Conservation (phyloP, 2,797 vertebrate species). For the Euphonia xanthogaster region DNA sequence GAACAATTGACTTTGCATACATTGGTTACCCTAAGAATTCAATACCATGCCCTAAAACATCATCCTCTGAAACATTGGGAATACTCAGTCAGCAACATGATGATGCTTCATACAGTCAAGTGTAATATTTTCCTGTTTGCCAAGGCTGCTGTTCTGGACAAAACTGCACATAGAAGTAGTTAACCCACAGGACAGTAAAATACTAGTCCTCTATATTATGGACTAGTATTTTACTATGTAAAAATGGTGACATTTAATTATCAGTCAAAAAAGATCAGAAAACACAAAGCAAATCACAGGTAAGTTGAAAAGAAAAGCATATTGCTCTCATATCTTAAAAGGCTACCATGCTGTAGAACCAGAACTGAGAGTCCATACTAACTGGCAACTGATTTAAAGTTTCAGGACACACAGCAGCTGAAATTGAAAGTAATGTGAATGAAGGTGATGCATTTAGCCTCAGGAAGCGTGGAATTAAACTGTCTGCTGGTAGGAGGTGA, state of each 20-base stretch:
- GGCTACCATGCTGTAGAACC: background rate
- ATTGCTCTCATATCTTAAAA: background rate
- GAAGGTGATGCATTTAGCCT: slow-evolving; percentile 34
- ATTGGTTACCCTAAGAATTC: background rate
- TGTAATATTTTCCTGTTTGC: background rate
- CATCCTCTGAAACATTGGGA: background rate
- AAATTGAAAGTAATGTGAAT: slow-evolving; percentile 12
- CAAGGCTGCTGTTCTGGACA: background rate
- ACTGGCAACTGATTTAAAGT: background rate
- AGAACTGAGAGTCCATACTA: background rate
- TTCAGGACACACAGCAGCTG: background rate
- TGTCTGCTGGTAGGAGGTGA: background rate
- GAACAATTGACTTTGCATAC: background rate
- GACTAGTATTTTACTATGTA: too few species aligned
- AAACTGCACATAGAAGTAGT: background rate
- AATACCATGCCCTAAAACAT: background rate
- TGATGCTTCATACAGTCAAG: background rate
- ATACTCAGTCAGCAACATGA: background rate
- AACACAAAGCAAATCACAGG: background rate
- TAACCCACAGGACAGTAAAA: slow-evolving; percentile 12
- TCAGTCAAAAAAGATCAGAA: background rate
- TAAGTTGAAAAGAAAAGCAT: background rate
- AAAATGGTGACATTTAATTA: slow-evolving; percentile 31
- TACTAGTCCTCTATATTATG: background rate
- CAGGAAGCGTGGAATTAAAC: slow-evolving; percentile 34